Percentiles rank a stretch among this genome's conserved stretches.
Evolutionary conservation across 2,113 vertebrate species (phyloP).

Genomic region (Tinamus guttatus): DNA sequence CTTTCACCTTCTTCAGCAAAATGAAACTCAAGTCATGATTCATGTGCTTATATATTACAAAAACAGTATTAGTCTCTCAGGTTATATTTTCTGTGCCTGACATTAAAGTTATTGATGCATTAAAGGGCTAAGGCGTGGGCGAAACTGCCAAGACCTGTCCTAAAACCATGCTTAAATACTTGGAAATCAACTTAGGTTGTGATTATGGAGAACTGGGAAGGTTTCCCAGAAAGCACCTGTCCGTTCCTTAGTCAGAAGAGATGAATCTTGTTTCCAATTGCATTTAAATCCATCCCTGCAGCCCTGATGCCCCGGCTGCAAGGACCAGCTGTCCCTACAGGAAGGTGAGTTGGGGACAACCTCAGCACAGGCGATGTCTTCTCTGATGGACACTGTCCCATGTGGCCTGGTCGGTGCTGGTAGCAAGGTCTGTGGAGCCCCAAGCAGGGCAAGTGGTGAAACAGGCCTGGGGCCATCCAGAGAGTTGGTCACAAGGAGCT

Average conservation of each 20-base stretch:
- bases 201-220: slow-evolving; percentile 17
- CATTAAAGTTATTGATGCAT: neutral
- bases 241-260: neutral
- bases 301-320: fast-evolving
- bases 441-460: neutral
- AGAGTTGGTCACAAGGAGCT: neutral
- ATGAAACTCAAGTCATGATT: neutral
- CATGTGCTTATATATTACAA: neutral
- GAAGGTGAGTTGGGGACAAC: neutral
- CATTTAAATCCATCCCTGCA: slow-evolving; percentile 3
- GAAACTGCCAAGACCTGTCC: neutral
- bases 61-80: neutral
- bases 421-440: neutral
- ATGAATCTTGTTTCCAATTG: neutral
- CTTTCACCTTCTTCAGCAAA: neutral
- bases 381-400: fast-evolving
- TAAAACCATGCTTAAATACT: neutral
- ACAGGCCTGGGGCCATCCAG: neutral
- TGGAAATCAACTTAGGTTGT: slow-evolving; percentile 23
- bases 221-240: slow-evolving; percentile 15
- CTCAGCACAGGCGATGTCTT: neutral
- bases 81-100: neutral
- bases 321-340: neutral
- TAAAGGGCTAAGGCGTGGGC: neutral
- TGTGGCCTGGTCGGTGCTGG: neutral